A percentile compares a stretch with the other conserved stretches of the same genome.
Conservation (phyloP, 2,797 vertebrate species). For the Sciaenops ocellatus region DNA sequence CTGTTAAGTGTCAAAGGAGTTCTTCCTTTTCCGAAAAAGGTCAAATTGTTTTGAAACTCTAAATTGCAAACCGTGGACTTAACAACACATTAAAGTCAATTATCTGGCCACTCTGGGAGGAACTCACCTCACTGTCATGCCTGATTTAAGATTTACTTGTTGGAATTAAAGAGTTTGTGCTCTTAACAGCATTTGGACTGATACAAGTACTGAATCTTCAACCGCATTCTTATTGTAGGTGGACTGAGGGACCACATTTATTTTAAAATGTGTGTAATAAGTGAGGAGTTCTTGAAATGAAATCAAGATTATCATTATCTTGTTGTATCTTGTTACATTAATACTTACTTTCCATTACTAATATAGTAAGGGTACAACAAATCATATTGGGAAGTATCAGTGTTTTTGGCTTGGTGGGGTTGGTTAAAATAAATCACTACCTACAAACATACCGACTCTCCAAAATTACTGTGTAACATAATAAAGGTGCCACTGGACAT, state of each 20-base stretch:
- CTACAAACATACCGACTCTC: background rate
- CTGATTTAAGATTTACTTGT: constrained; percentile 19
- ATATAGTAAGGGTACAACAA: background rate
- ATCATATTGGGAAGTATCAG: no score
- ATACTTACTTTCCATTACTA: background rate
- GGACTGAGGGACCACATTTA: no score
- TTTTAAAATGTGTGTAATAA: background rate
- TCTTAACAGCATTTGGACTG: background rate
- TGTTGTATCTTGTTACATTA: background rate
- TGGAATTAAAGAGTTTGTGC: constrained; percentile 5
- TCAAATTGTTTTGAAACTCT: constrained; percentile 8
- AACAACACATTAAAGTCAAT: constrained; percentile 25
- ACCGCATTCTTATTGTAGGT: background rate
- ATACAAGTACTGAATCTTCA: background rate
- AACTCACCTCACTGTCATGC: constrained; percentile 8
- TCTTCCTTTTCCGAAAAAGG: constrained; percentile 27
- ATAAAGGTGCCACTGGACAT: background rate
- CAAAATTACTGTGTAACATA: background rate
- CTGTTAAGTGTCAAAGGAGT: constrained; percentile 3
- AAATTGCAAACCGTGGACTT: constrained; percentile 1
- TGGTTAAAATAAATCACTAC: background rate
- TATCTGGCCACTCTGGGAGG: background rate
- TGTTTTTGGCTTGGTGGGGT: background rate
- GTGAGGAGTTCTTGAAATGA: background rate
- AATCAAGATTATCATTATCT: background rate